Evolutionary conservation across 2,888 invertebrate genomes (phyloP).

Genomic region (Dasysyrphus albostriatus): DNA sequence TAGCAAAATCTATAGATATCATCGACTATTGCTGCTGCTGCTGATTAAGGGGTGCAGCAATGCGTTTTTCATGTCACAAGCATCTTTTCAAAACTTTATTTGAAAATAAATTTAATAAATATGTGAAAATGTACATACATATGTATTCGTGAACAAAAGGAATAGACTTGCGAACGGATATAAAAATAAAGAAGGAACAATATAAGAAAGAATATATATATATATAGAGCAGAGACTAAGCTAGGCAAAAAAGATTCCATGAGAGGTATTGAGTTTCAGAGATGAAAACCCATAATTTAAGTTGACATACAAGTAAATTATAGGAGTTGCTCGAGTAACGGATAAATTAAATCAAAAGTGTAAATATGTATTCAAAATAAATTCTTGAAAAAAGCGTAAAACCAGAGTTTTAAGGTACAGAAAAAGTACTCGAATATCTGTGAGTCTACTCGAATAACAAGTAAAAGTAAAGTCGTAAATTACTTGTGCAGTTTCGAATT

Average conservation of each 20-base stretch:
- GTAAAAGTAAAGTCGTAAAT: too few species aligned
- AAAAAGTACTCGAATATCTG: too few species aligned
- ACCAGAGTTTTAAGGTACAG: too few species aligned
- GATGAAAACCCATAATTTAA: background rate
- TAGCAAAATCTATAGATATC: conserved; percentile 6
- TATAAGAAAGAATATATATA: background rate
- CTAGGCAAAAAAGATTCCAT: background rate
- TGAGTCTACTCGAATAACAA: too few species aligned
- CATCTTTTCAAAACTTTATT: conserved; percentile 3
- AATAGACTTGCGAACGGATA: background rate
- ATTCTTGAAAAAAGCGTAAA: too few species aligned
- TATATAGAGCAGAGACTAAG: too few species aligned
- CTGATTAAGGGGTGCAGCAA: conserved; percentile 53
- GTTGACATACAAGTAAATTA: background rate
- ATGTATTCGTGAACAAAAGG: conserved; percentile 10
- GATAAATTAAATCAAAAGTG: background rate
- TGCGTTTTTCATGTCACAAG: conserved; percentile 27
- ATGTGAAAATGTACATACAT: background rate
- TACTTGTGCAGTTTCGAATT: too few species aligned
- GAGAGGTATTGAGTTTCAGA: conserved; percentile 5
- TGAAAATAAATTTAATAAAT: background rate
- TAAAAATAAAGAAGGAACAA: background rate
- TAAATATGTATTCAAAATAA: too few species aligned
- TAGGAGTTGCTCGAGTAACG: background rate
- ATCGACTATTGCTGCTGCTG: background rate